Evolutionary conservation across 2,113 vertebrate genomes (phyloP).

Genomic region (Psephotus haematonotus): DNA sequence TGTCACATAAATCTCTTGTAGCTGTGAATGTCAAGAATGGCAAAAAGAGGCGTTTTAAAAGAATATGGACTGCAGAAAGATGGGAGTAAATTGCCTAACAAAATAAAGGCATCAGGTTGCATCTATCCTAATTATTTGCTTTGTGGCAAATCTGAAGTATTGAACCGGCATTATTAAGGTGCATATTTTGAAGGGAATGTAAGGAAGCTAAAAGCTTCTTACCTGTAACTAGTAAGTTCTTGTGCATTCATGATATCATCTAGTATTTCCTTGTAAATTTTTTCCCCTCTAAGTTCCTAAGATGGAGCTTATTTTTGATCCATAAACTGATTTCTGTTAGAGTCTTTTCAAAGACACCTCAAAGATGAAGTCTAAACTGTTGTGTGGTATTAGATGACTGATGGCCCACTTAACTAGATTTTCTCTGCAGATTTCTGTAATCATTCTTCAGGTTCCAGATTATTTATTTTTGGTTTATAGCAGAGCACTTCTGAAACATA

Average conservation of each 20-base stretch:
- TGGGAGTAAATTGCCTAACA: background rate
- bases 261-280: background rate
- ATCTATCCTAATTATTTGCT: background rate
- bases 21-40: background rate
- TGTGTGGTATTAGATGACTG: background rate
- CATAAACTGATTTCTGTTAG: background rate
- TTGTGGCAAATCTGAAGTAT: background rate
- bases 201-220: background rate
- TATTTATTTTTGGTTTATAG: background rate
- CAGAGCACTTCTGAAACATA: background rate
- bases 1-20: background rate
- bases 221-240: background rate
- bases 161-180: background rate
- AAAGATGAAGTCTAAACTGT: accelerated
- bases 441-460: background rate
- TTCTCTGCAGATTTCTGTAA: background rate
- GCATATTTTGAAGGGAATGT: background rate
- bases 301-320: background rate
- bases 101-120: accelerated
- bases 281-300: background rate
- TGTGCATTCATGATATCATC: background rate
- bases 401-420: background rate
- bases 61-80: background rate
- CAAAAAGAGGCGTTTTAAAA: background rate
- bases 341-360: background rate